Conservation (phyloP, 2,113 vertebrate species). For the Vimba vimba region DNA sequence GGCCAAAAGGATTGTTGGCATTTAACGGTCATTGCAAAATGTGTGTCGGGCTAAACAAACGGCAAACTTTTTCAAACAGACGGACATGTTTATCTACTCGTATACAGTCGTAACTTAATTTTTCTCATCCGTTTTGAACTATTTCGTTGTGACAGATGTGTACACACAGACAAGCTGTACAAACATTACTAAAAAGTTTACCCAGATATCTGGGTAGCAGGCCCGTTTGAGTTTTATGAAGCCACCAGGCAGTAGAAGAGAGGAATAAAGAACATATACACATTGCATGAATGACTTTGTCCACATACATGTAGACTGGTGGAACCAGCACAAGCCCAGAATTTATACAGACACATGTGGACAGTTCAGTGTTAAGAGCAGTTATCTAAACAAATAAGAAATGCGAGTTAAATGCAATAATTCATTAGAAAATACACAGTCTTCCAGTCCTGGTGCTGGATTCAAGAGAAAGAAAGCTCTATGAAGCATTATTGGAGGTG, state of each 20-base stretch:
- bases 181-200: conserved; percentile 70
- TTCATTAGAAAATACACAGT: conserved; percentile 77
- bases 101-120: conserved; percentile 61
- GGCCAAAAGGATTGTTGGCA: conserved; percentile 46
- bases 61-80: conserved; percentile 42
- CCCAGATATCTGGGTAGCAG: conserved; percentile 65
- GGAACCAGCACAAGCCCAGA: conserved; percentile 7
- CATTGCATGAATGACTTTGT: conserved; percentile 54
- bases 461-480: conserved; percentile 77
- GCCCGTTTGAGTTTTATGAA: conserved; percentile 70
- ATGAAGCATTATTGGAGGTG: conserved; percentile 81
- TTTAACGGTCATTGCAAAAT: conserved; percentile 49
- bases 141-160: conserved; percentile 74
- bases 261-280: conserved; percentile 50
- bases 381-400: conserved; percentile 75
- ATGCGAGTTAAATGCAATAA: conserved; percentile 78
- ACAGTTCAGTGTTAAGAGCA: conserved; percentile 68
- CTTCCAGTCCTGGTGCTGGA: conserved; percentile 65
- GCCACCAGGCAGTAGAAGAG: conserved; percentile 60
- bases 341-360: conserved; percentile 59
- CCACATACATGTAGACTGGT: conserved; percentile 45
- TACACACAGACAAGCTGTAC: conserved; percentile 79
- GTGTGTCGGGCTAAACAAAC: conserved; percentile 40
- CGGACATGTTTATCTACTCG: conserved; percentile 65
- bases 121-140: conserved; percentile 73